Base-by-base conservation (phyloP, 2,888 invertebrate genomes). In the Eueremaeus valkanovi region DNA sequence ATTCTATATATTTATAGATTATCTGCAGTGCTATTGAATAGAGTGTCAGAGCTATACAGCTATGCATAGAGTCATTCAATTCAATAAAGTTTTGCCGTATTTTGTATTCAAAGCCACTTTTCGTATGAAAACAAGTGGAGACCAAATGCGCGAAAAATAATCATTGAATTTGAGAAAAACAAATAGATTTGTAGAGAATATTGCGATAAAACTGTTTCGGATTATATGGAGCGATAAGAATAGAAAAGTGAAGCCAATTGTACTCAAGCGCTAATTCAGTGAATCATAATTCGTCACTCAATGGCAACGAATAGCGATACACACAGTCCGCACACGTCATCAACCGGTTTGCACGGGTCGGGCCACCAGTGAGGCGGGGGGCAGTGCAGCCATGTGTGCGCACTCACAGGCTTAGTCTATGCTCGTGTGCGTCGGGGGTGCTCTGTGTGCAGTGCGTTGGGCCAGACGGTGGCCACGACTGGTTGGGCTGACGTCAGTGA, bases 101-200 rank as follows among this genome's bases (percentile, higher is more conserved):
- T n/a, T 49, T 49, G 49, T n/a, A 49, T 49, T 49, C 49, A 49
- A 49, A 49, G 49, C 49, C 49, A 21, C n/a, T 49, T 49, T n/a
- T 49, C 16, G 11, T 16, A 16, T 45, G 42, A 6, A 49, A n/a
- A 21, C 5, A n/a, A 49, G 21, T 21, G 5, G 21, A 49, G n/a
- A 49, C n/a, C n/a, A 49, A 49, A 49, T 2, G n/a, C 49, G 13
- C 2, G 11, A 13, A 49, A 49, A 49, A 9, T 3, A 5, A 49
- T n/a, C n/a, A 21, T n/a, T n/a, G n/a, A n/a, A n/a, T n/a, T n/a
- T n/a, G n/a, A n/a, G n/a, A 49, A 49, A 40, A 49, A 49, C 49
- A 49, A 49, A 49, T 8, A n/a, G 49, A 49, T n/a, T 49, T 49
- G 49, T 49, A 49, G 49, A 49, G 21, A 49, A 21, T 49, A 21